A percentile compares a stretch with the other conserved stretches of the same genome.
Conservation (phyloP, 2,113 vertebrate species). For the Lycaon pictus region DNA sequence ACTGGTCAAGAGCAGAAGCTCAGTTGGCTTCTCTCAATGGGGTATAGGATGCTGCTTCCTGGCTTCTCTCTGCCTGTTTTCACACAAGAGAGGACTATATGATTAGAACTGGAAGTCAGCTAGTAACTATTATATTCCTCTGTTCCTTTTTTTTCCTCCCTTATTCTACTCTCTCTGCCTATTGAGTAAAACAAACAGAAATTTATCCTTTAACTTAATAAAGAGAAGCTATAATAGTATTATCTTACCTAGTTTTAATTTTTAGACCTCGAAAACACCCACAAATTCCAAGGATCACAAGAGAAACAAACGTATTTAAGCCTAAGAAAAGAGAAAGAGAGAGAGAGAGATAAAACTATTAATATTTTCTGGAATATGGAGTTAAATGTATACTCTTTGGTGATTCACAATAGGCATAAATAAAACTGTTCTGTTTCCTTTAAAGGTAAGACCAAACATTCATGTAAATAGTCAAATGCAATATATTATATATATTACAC, state of each 20-base stretch:
- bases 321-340: not conserved
- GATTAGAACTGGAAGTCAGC: not conserved
- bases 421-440: not conserved
- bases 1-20: not conserved
- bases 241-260: not conserved
- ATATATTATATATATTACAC: not conserved
- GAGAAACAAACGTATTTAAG: not conserved
- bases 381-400: not conserved
- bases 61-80: not conserved
- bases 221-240: not conserved
- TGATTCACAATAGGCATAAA: not conserved
- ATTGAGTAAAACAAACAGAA: not conserved
- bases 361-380: not conserved
- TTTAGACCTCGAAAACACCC: not conserved
- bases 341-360: not conserved
- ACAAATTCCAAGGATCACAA: not conserved
- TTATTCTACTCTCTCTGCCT: not conserved
- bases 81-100: not conserved
- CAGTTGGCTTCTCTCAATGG: not conserved
- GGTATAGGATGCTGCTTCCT: too few species aligned
- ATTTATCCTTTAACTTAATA: not conserved
- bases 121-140: not conserved
- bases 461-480: not conserved
- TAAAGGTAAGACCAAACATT: not conserved
- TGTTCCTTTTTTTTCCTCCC: not conserved